Evolutionary conservation across 2,797 vertebrate genomes (phyloP), one percentile per base, ranked within the genome.

Genomic region (Danio jaintianensis): DNA sequence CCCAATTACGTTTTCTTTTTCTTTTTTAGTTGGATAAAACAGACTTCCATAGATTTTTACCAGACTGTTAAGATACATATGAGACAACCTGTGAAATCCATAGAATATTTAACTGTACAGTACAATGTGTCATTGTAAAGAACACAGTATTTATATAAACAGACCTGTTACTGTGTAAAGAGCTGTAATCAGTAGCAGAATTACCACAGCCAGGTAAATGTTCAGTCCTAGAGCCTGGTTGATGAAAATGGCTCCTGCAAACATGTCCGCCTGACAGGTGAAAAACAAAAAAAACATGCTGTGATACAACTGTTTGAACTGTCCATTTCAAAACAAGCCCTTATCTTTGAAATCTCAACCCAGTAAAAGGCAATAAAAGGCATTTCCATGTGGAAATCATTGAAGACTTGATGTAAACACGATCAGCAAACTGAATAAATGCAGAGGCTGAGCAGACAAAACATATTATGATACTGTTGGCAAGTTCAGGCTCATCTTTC

Each of bases 181-280:
- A 6, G 95, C 96, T 0, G 97, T 98, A 82, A 98, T 94, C 6
- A 86, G 0, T 13, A 96, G 89, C 36, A 99, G 91, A 15, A 94
- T 82, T 40, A 98, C 36, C 62, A 99, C 95, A 0, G 97, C 96
- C 55, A 97, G 0, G 66, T 99, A 98, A 69, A 99, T 95, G 52
- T 99, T 95, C 78, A 98, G 59, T 0, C 94, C 94, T 29, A 98
- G 89, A 29, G 97, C 96, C 89, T 95, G 89, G 76, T 96, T 94
- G 87, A 99, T 98, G 78, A 99, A 99, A 80, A 99, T 91, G 86
- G 96, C 97, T 20, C 98, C 98, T 1, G 98, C 97, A 82, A 98
- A 99, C 90, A 99, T 96, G 84, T 99, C 96, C 22, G 97, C 94
- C 98, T 98, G 64, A 59, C 20, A 20, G 7, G 16, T 15, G 67